These are phyloP conservation scores for Argentina silus DNA, from an alignment of 2,797 vertebrate genomes.

Conservation along the genomic window DNA sequence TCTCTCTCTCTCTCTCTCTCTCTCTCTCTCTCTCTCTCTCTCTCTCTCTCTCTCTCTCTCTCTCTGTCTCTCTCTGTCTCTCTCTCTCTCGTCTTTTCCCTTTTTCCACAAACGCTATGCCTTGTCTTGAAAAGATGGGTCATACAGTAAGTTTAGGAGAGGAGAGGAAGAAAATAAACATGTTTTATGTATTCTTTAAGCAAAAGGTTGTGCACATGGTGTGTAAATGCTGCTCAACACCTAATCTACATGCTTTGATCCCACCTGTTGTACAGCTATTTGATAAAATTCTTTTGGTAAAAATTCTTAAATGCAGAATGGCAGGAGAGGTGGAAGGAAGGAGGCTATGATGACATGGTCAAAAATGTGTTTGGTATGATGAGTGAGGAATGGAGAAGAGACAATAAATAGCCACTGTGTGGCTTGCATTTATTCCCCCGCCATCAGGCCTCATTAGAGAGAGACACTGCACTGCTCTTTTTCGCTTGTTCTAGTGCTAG, in stretches of 20 bases:
- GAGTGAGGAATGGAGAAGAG: constrained; percentile 67
- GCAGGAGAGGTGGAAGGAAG: constrained; percentile 40
- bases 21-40: constrained; percentile 11
- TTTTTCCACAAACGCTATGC: not conserved
- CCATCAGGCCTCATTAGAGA: constrained; percentile 81
- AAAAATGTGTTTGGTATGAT: constrained; percentile 65
- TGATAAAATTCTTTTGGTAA: constrained; percentile 51
- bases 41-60: constrained; percentile 26
- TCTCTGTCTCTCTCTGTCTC: constrained; percentile 20
- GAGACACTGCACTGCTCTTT: constrained; percentile 61
- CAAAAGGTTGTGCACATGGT: too few relatives aligned
- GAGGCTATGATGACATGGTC: constrained; percentile 51
- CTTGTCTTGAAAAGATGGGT: not conserved
- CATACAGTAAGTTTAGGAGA: too few relatives aligned
- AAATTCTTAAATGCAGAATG: constrained; percentile 52
- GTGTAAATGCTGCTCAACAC: constrained; percentile 15
- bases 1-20: constrained; percentile 32
- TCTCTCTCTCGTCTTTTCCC: constrained; percentile 22
- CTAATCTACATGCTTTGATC: constrained; percentile 34
- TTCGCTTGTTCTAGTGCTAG: constrained; percentile 28
- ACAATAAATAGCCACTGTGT: constrained; percentile 61
- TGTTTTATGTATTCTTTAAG: too few relatives aligned
- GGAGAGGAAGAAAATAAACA: too few relatives aligned
- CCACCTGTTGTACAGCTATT: constrained; percentile 62
- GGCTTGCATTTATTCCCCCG: constrained; percentile 67